These are phyloP conservation scores for Bhutanitis thaidina DNA, from an alignment of 2,888 invertebrate species.

Conservation along the genomic window DNA sequence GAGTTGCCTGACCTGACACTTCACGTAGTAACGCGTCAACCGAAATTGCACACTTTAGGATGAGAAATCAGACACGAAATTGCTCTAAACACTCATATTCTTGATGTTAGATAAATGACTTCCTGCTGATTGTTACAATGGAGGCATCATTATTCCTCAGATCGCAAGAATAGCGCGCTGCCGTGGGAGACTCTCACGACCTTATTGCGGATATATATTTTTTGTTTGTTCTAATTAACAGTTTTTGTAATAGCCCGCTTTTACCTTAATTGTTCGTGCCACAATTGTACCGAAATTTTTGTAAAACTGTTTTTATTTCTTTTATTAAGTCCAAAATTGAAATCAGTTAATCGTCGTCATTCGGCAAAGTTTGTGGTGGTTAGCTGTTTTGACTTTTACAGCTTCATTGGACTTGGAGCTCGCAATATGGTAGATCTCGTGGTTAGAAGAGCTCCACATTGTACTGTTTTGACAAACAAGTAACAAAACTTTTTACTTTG, in stretches of 20 bases:
- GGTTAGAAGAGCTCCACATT: too few species aligned
- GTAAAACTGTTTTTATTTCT: too few species aligned
- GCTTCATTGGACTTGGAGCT: too few species aligned
- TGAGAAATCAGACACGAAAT: constrained; percentile 76
- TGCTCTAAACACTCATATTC: constrained; percentile 78
- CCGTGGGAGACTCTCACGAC: constrained; percentile 77
- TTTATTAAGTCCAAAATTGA: too few species aligned
- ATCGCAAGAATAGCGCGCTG: constrained; percentile 57
- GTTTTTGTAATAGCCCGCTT: constrained; percentile 73
- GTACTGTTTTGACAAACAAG: too few species aligned
- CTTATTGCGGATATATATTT: constrained; percentile 77
- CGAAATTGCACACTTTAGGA: constrained; percentile 73
- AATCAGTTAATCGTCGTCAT: too few species aligned
- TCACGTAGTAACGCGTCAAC: constrained; percentile 40
- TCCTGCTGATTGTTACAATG: constrained; percentile 73
- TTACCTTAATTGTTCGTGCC: constrained; percentile 69
- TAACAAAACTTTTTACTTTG: too few species aligned
- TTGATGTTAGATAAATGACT: constrained; percentile 80
- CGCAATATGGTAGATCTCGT: too few species aligned
- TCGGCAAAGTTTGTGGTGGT: too few species aligned
- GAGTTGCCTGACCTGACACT: constrained; percentile 32
- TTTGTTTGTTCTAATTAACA: constrained; percentile 78
- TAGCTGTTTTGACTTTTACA: too few species aligned
- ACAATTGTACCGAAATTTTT: constrained; percentile 17
- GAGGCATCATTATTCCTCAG: constrained; percentile 73